These are phyloP conservation scores for Onychomys leucogaster DNA, from an alignment of 2,797 vertebrate species.

Conservation along the genomic window DNA sequence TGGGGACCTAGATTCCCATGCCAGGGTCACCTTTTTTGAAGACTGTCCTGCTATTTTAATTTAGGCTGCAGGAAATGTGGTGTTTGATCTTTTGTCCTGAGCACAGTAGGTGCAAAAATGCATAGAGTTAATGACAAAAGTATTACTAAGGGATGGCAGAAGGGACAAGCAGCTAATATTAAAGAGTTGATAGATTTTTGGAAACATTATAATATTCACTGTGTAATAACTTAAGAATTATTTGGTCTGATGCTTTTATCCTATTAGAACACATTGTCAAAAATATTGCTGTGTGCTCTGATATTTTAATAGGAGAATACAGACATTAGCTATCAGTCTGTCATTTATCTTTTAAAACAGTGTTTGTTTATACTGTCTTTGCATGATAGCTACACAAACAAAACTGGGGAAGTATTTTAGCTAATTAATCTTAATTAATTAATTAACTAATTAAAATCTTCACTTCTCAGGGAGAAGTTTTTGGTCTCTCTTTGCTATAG, in stretches of 20 bases:
- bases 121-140: conserved; percentile 67
- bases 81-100: conserved; percentile 71
- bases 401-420: conserved; percentile 59
- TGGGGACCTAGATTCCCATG: conserved; percentile 56
- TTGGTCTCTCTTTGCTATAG: conserved; percentile 52
- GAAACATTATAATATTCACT: conserved; percentile 29
- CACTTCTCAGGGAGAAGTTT: conserved; percentile 42
- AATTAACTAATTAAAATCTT: conserved; percentile 24
- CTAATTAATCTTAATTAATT: not conserved
- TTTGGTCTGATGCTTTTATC: conserved; percentile 51
- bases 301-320: conserved; percentile 74
- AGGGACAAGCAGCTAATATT: conserved; percentile 75
- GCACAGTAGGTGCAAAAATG: conserved; percentile 72
- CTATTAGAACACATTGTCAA: conserved; percentile 41
- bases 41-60: conserved; percentile 71
- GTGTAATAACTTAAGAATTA: conserved; percentile 51
- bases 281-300: conserved; percentile 69
- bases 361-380: conserved; percentile 11
- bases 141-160: conserved; percentile 59
- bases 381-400: conserved; percentile 15
- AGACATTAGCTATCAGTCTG: conserved; percentile 62
- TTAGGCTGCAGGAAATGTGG: conserved; percentile 68
- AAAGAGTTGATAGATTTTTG: conserved; percentile 70
- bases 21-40: conserved; percentile 73
- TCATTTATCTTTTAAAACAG: conserved; percentile 60